phyloP scores from a whole-genome alignment of 2,888 invertebrate species.

The Margaritifera margaritifera region DNA sequence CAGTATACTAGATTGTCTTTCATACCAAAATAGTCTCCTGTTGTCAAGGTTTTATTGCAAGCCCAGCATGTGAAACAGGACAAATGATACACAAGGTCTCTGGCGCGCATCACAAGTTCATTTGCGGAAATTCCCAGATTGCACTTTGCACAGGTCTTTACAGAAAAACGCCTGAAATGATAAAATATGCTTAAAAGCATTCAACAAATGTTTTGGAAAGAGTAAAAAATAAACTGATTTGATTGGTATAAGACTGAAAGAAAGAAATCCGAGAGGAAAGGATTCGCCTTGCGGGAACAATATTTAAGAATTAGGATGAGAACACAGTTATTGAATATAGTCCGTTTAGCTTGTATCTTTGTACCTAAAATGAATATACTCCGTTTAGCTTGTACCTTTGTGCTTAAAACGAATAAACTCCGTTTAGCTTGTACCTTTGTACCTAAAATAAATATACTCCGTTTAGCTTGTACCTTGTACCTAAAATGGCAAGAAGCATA shows the following conservation, averaged over 20 bases:
- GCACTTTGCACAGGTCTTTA: conserved; percentile 89
- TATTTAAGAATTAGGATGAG: too few relatives aligned
- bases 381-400: too few relatives aligned
- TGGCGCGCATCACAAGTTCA: conserved; percentile 92
- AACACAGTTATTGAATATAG: too few relatives aligned
- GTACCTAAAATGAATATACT: too few relatives aligned
- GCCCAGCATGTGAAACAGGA: conserved; percentile 91
- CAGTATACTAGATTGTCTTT: conserved; percentile 88
- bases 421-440: too few relatives aligned
- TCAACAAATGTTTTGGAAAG: not conserved
- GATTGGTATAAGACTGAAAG: not conserved
- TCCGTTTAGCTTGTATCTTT: too few relatives aligned
- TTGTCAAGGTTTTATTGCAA: conserved; percentile 86
- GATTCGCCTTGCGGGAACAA: too few relatives aligned
- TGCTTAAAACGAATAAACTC: too few relatives aligned
- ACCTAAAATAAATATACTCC: too few relatives aligned
- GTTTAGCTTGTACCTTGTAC: too few relatives aligned
- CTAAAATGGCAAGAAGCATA: too few relatives aligned
- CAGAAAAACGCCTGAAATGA: conserved; percentile 85
- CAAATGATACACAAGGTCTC: conserved; percentile 90
- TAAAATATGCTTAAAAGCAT: not conserved
- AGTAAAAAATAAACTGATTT: not conserved
- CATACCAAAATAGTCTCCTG: conserved; percentile 94
- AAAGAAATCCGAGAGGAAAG: too few relatives aligned
- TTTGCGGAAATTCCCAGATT: conserved; percentile 87